Conservation (phyloP, 2,888 invertebrate species). For the Stenolophus ochropezus region DNA sequence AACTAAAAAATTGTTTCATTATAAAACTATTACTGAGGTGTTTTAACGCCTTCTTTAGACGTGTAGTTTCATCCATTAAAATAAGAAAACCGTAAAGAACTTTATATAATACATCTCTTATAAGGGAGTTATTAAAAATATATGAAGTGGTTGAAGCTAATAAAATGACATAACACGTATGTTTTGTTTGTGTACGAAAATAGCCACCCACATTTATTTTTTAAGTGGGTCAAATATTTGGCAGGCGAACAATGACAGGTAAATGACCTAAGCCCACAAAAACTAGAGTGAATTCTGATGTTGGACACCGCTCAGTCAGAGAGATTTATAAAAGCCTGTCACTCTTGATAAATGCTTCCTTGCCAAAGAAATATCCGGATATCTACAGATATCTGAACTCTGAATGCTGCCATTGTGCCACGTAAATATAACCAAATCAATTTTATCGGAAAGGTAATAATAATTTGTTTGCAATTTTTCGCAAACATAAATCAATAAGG, state of each 20-base stretch:
- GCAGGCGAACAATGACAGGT: background rate
- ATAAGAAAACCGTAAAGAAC: too few relatives aligned
- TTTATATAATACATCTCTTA: too few relatives aligned
- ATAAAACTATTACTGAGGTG: too few relatives aligned
- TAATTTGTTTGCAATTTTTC: background rate
- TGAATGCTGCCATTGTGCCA: background rate
- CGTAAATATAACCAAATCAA: background rate
- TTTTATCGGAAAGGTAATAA: background rate
- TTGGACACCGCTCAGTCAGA: background rate
- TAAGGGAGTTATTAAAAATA: too few relatives aligned
- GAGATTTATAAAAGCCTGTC: constrained; percentile 10
- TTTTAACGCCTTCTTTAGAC: too few relatives aligned
- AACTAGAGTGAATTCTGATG: constrained; percentile 16
- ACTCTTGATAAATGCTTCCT: background rate
- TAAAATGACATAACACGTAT: background rate
- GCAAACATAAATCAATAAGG: background rate
- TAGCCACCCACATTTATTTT: background rate
- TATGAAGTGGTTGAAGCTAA: too few relatives aligned
- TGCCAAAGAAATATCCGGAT: constrained; percentile 12
- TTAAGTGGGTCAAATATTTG: background rate
- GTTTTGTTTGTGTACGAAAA: background rate
- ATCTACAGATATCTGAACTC: constrained; percentile 14
- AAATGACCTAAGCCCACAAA: constrained; percentile 3
- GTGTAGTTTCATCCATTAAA: too few relatives aligned
- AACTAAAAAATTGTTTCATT: too few relatives aligned